Evolutionary conservation across 2,113 vertebrate genomes (phyloP).

Genomic region (Pionites leucogaster): DNA sequence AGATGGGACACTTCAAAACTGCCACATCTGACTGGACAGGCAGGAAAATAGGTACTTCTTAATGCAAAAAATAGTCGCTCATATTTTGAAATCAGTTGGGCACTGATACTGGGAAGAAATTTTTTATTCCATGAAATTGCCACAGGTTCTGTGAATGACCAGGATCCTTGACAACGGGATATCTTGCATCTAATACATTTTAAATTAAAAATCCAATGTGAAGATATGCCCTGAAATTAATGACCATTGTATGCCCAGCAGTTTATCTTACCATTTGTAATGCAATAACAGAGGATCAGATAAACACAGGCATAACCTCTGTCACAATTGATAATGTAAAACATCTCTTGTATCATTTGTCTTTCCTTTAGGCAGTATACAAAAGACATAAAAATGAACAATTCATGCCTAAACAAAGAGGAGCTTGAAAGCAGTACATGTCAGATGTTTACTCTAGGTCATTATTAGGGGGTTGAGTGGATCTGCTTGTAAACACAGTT

Average conservation of each 20-base stretch:
- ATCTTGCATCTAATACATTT: conserved; percentile 29
- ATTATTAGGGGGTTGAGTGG: conserved; percentile 49
- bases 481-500: conserved; percentile 67
- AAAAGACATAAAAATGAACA: conserved; percentile 75
- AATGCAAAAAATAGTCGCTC: background rate
- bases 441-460: conserved; percentile 72
- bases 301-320: conserved; percentile 72
- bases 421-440: conserved; percentile 56
- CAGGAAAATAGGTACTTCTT: background rate
- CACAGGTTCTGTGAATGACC: background rate
- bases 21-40: background rate
- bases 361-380: conserved; percentile 71
- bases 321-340: conserved; percentile 72
- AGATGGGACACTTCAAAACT: background rate
- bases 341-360: conserved; percentile 65
- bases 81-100: background rate
- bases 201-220: conserved; percentile 60
- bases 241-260: conserved; percentile 21
- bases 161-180: background rate
- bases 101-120: background rate
- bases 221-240: conserved; percentile 24
- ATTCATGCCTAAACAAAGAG: conserved; percentile 75
- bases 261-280: conserved; percentile 62
- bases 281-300: conserved; percentile 66
- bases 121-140: background rate